Percentiles rank a stretch among this genome's conserved stretches.
Evolutionary conservation across 53 echinoderm and acorn worm species (phyloP).

Genomic region (Echinarachnius parma): DNA sequence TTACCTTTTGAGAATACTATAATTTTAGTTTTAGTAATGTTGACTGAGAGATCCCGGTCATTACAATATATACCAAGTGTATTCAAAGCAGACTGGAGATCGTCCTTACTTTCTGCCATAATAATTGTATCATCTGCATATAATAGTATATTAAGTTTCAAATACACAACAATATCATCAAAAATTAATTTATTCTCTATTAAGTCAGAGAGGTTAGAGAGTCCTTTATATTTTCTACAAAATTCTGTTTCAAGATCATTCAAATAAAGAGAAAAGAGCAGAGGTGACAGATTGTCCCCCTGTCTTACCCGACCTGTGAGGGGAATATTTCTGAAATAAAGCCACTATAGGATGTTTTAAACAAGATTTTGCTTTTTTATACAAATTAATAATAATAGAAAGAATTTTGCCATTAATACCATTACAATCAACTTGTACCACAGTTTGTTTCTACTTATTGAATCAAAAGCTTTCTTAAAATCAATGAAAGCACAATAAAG

Average conservation of each 20-base stretch:
- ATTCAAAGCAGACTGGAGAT: not conserved
- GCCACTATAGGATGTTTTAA: not conserved
- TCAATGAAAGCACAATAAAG: not conserved
- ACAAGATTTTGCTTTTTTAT: not conserved
- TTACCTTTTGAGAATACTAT: constrained; percentile 10
- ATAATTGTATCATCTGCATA: constrained; percentile 10
- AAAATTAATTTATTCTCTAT: constrained; percentile 1
- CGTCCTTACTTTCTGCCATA: not conserved
- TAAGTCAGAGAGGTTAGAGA: not conserved
- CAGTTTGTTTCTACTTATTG: not conserved
- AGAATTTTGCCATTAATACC: not conserved
- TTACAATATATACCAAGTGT: not conserved
- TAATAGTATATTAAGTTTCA: not conserved
- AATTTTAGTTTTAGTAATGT: not conserved
- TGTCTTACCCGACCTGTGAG: constrained; percentile 5
- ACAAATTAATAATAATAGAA: not conserved
- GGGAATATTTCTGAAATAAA: not conserved
- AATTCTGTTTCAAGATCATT: constrained; percentile 12
- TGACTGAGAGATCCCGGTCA: constrained; percentile 2
- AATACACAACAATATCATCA: constrained; percentile 15
- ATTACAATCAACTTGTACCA: not conserved
- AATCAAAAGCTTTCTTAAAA: not conserved
- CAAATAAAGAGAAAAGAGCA: constrained; percentile 5
- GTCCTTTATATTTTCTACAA: not conserved
- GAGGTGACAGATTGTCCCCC: constrained; percentile 19